phyloP scores from a whole-genome alignment of 2,888 invertebrate species.

The Limnephilus marmoratus region DNA sequence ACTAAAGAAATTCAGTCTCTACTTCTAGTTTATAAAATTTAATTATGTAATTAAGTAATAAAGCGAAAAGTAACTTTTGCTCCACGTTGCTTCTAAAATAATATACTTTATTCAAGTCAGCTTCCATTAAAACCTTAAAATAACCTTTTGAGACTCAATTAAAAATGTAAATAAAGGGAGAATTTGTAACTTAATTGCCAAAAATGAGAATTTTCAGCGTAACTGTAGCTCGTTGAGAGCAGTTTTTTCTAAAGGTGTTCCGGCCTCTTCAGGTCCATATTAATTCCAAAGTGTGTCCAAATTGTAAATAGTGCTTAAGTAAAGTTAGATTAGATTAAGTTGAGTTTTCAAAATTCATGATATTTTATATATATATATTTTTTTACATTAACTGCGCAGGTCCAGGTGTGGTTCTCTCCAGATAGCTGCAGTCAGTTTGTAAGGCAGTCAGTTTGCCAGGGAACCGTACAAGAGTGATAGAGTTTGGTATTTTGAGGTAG shows the following conservation, averaged over 20 bases:
- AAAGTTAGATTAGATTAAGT: no score
- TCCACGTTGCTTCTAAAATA: neutral
- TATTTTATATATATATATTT: no score
- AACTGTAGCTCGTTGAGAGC: neutral
- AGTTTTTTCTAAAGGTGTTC: neutral
- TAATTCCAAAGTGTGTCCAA: neutral
- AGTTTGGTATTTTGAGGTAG: no score
- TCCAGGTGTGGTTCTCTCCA: no score
- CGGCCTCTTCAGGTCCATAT: neutral
- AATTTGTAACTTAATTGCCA: neutral
- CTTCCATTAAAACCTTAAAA: neutral
- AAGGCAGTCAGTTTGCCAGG: no score
- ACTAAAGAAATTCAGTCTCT: neutral
- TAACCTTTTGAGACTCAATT: neutral
- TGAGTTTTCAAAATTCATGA: no score
- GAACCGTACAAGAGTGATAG: no score
- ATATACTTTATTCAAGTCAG: neutral
- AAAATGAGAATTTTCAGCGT: neutral
- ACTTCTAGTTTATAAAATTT: neutral
- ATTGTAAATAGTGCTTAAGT: neutral
- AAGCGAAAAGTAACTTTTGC: neutral
- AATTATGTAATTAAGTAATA: neutral
- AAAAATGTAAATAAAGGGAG: neutral
- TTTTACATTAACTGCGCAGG: no score
- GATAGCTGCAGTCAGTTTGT: no score